Percentiles rank a stretch among this genome's conserved stretches.
phyloP scores from a whole-genome alignment of 2,888 invertebrate species.

The Belgica antarctica region DNA sequence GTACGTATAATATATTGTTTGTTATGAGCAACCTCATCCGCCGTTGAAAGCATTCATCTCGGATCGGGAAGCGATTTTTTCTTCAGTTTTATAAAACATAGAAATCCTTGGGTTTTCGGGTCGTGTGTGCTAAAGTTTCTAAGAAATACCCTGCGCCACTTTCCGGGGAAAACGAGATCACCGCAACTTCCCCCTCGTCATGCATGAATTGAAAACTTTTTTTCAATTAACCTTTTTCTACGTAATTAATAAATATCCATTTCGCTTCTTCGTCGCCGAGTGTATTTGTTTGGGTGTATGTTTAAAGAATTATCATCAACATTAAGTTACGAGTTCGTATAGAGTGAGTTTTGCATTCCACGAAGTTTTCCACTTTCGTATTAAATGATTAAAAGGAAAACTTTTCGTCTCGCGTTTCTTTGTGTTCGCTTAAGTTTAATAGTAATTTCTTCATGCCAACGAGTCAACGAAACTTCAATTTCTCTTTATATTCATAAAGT shows the following conservation, averaged over 20 bases:
- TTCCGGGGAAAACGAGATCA: no score
- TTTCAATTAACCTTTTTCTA: no score
- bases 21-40: no score
- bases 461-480: constrained; percentile 10
- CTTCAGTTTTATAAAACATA: no score
- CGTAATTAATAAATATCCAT: background rate
- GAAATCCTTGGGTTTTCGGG: no score
- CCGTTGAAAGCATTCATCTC: no score
- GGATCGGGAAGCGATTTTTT: no score
- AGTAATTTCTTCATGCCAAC: constrained; percentile 13
- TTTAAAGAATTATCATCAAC: constrained; percentile 17
- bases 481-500: constrained; percentile 19
- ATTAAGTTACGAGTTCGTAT: background rate
- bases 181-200: no score
- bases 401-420: background rate
- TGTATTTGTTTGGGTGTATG: background rate
- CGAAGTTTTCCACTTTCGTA: background rate
- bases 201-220: no score
- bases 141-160: no score
- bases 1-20: no score
- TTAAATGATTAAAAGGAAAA: constrained; percentile 3
- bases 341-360: constrained; percentile 1
- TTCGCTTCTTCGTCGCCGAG: background rate
- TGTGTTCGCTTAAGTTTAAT: background rate
- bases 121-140: no score